These are phyloP conservation scores for Akabosia matsudoensis DNA, from an alignment of 1,140 invertebrate genomes.

Conservation along the genomic window DNA sequence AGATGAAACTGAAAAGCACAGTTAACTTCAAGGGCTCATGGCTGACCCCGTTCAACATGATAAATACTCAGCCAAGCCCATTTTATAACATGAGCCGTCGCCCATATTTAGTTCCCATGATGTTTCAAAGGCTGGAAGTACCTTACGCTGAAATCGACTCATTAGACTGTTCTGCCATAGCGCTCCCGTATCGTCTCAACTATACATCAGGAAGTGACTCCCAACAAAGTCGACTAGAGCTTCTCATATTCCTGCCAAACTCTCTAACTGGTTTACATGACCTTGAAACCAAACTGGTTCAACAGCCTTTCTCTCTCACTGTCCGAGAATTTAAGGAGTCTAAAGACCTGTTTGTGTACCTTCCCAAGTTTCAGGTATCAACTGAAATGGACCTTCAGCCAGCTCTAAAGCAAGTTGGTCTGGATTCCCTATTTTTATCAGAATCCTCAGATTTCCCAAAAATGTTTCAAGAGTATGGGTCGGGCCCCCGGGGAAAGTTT, in stretches of 20 bases:
- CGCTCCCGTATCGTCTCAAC: not conserved
- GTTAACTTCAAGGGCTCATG: conserved; percentile 1
- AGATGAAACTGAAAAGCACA: not conserved
- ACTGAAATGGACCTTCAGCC: conserved; percentile 1
- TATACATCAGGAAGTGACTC: not conserved
- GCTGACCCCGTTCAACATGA: not conserved
- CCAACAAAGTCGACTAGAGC: not conserved
- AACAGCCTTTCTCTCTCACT: conserved; percentile 9
- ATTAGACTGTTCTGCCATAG: not conserved
- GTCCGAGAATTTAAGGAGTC: not conserved
- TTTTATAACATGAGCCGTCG: not conserved
- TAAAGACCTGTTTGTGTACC: conserved; percentile 29
- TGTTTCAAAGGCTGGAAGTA: conserved; percentile 19
- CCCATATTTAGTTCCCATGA: not conserved
- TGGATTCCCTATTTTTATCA: not conserved
- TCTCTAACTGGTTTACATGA: not conserved
- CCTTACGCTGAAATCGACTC: conserved; percentile 3
- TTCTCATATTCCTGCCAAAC: conserved; percentile 10
- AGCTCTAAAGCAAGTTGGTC: conserved; percentile 3
- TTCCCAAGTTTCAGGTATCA: conserved; percentile 29
- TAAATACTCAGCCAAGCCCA: conserved; percentile 3
- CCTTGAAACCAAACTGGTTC: not conserved
- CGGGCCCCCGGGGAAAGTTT: not conserved
- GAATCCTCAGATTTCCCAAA: not conserved
- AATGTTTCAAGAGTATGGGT: conserved; percentile 1